These are phyloP conservation scores for Tragelaphus eurycerus DNA, from an alignment of 2,797 vertebrate species.

Conservation along the genomic window DNA sequence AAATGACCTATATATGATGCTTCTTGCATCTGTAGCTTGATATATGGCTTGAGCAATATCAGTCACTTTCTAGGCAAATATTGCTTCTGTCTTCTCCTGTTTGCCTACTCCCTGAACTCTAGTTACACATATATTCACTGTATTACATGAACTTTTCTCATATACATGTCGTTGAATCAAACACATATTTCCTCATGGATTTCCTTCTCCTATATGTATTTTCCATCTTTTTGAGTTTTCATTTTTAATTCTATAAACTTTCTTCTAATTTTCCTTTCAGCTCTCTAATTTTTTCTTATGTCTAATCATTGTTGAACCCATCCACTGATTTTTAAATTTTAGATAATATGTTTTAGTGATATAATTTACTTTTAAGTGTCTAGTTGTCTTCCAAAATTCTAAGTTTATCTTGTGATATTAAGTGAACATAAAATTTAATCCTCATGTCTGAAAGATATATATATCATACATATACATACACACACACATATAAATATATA, in stretches of 20 bases:
- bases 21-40: neutral
- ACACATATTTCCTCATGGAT: neutral
- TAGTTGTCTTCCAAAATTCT: neutral
- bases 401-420: neutral
- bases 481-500: neutral
- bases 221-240: neutral
- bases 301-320: neutral
- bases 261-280: neutral
- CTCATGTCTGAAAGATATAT: neutral
- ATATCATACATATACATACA: neutral
- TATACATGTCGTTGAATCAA: neutral
- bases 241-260: neutral
- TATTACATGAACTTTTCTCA: neutral
- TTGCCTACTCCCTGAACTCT: neutral
- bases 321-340: neutral
- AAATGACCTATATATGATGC: neutral
- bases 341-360: neutral
- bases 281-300: neutral
- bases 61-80: neutral
- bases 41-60: neutral
- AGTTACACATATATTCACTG: neutral
- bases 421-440: neutral
- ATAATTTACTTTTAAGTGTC: neutral
- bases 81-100: neutral
- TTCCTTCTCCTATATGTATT: neutral